phyloP scores from a whole-genome alignment of 1,140 invertebrate genomes.

The Anoplophora glabripennis region DNA sequence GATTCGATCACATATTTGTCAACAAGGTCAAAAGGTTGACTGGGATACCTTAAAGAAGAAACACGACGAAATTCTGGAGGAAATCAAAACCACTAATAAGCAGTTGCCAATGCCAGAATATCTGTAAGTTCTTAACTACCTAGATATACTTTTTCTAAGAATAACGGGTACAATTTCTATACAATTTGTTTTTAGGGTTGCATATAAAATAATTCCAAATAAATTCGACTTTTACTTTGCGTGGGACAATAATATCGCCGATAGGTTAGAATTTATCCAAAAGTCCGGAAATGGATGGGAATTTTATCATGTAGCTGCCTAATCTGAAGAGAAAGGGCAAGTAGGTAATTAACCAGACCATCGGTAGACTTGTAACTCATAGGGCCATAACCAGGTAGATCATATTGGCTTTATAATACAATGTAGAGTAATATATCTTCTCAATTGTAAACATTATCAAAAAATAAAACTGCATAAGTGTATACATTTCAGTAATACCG shows the following conservation, averaged over 20 bases:
- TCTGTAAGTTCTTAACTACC: conserved; percentile 15
- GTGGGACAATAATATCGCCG: conserved; percentile 41
- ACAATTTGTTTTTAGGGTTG: conserved; percentile 41
- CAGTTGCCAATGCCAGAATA: conserved; percentile 22
- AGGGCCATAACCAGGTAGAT: conserved; percentile 4
- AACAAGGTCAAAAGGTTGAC: conserved; percentile 20
- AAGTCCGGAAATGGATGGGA: conserved; percentile 28
- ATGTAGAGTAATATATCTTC: neutral
- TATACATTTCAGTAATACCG: too few species aligned
- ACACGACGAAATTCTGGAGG: conserved; percentile 27
- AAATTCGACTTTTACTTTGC: conserved; percentile 49
- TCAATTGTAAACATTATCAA: neutral
- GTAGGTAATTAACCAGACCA: too few species aligned
- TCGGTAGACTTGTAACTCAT: too few species aligned
- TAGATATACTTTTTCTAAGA: conserved; percentile 2
- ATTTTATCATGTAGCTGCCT: conserved; percentile 34
- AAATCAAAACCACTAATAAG: conserved; percentile 15
- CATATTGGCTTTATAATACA: neutral
- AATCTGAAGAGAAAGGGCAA: too few species aligned
- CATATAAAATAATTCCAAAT: conserved; percentile 46
- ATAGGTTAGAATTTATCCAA: conserved; percentile 41
- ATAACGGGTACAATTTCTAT: neutral
- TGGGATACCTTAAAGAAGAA: conserved; percentile 28
- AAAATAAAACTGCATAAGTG: too few species aligned
- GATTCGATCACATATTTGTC: conserved; percentile 27